Conservation (phyloP, 2,888 invertebrate species). For the Chromoteleia sp. region DNA sequence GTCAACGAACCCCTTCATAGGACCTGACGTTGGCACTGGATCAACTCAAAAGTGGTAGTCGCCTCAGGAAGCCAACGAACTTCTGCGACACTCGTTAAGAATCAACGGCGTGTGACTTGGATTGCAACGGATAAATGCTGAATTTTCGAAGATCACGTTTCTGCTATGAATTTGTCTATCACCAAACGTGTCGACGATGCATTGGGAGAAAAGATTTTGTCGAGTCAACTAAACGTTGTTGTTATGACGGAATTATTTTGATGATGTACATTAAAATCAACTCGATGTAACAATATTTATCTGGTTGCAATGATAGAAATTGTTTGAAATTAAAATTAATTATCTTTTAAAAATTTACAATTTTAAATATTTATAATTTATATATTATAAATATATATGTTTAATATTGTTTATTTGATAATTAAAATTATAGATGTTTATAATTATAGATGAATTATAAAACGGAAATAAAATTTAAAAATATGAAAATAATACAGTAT, state of each 20-base stretch:
- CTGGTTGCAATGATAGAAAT: too few species aligned
- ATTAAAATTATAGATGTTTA: too few species aligned
- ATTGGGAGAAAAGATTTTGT: constrained; percentile 7
- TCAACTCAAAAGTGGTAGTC: constrained; percentile 82
- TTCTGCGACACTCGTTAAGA: constrained; percentile 35
- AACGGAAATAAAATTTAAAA: too few species aligned
- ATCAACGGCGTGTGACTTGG: constrained; percentile 35
- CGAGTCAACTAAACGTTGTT: background rate
- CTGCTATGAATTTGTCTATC: constrained; percentile 46
- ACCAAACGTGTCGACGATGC: constrained; percentile 16
- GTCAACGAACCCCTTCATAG: constrained; percentile 83
- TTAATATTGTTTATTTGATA: too few species aligned
- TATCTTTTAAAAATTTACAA: too few species aligned
- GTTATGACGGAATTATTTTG: background rate
- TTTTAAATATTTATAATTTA: too few species aligned
- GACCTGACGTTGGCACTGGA: constrained; percentile 76
- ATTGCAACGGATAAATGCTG: constrained; percentile 31
- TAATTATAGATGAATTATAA: too few species aligned
- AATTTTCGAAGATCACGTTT: constrained; percentile 34
- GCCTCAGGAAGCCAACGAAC: constrained; percentile 57
- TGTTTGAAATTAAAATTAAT: too few species aligned
- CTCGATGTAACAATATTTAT: too few species aligned
- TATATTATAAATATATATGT: too few species aligned
- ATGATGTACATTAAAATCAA: background rate
- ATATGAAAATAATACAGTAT: too few species aligned